Conservation (phyloP, 1,140 invertebrate species). For the Coelopa frigida region DNA sequence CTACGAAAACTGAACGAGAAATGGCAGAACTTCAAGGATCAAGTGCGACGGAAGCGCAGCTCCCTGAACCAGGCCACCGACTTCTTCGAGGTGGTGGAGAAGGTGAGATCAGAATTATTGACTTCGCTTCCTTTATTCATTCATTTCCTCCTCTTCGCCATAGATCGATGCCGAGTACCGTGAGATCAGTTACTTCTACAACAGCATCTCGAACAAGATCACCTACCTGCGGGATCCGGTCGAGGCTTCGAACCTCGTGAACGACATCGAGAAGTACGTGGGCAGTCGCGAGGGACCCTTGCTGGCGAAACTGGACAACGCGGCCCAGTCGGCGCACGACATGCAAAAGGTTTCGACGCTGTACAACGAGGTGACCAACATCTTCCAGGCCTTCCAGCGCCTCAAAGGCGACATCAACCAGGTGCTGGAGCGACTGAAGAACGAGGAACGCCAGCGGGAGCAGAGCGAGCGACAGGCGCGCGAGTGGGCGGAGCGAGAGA, state of each 20-base stretch:
- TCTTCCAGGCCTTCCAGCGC: conserved; percentile 41
- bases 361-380: conserved; percentile 40
- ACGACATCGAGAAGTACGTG: conserved; percentile 43
- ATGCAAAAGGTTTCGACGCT: conserved; percentile 34
- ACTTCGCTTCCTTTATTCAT: neutral
- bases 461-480: conserved; percentile 54
- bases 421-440: conserved; percentile 33
- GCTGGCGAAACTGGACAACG: conserved; percentile 30
- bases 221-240: conserved; percentile 33
- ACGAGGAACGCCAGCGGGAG: conserved; percentile 35
- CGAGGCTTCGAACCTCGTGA: conserved; percentile 39
- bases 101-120: conserved; percentile 17
- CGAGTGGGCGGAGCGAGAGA: conserved; percentile 52
- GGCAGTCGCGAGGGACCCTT: conserved; percentile 28
- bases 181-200: conserved; percentile 41
- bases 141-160: neutral
- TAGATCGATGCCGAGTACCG: conserved; percentile 42
- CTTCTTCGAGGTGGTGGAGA: conserved; percentile 50
- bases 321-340: conserved; percentile 36
- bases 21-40: conserved; percentile 64
- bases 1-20: conserved; percentile 60
- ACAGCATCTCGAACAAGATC: conserved; percentile 38
- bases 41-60: conserved; percentile 59
- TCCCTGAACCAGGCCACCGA: conserved; percentile 51
- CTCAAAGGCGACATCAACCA: conserved; percentile 38